Conservation (phyloP, 2,113 vertebrate species). For the Catagonus wagneri region DNA sequence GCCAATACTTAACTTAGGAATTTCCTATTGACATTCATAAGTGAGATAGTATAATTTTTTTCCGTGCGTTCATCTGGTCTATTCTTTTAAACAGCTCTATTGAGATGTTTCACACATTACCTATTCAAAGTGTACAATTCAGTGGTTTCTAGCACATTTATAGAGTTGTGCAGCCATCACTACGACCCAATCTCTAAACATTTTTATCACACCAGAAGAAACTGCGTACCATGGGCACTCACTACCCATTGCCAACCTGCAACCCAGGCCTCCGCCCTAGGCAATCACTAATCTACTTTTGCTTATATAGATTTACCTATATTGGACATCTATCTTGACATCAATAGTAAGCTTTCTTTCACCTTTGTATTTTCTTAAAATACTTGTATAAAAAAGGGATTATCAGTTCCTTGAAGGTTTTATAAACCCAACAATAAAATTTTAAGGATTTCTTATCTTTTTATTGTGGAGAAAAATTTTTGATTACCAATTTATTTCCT, state of each 20-base stretch:
- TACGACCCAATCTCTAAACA: background rate
- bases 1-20: slow-evolving; percentile 23
- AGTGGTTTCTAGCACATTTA: background rate
- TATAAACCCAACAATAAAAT: background rate
- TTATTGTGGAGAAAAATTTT: background rate
- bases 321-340: background rate
- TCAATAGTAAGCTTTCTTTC: background rate
- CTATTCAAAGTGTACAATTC: background rate
- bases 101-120: background rate
- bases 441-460: background rate
- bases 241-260: background rate
- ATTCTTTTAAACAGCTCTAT: background rate
- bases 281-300: background rate
- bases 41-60: background rate
- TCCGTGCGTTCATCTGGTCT: background rate
- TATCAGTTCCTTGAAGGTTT: background rate
- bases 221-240: background rate
- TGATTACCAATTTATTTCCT: background rate
- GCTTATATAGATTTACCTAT: background rate
- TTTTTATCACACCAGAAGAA: background rate
- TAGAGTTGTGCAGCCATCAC: background rate
- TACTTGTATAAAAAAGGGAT: background rate
- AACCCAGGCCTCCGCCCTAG: background rate
- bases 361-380: background rate
- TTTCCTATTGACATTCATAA: background rate